Percentiles rank a stretch among this genome's conserved stretches.
phyloP scores from a whole-genome alignment of 2,888 invertebrate genomes.

The Conomelus anceps region DNA sequence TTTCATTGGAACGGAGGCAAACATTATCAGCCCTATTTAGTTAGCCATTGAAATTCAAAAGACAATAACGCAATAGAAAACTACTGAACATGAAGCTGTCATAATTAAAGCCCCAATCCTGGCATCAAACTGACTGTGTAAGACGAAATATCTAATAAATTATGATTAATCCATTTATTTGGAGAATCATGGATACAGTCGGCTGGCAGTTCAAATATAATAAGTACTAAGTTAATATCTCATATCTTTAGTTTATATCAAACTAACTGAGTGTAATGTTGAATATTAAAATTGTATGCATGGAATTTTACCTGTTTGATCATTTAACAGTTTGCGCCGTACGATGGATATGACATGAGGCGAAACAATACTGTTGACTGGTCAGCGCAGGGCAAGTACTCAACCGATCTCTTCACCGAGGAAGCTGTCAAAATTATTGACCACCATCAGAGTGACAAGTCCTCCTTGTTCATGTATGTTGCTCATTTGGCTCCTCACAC shows the following conservation, averaged over 20 bases:
- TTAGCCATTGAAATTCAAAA: too few species aligned
- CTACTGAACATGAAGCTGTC: too few species aligned
- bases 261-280: neutral
- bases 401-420: constrained; percentile 58
- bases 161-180: too few species aligned
- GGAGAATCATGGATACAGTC: too few species aligned
- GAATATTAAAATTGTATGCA: neutral
- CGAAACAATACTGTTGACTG: constrained; percentile 51
- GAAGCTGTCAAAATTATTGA: constrained; percentile 56
- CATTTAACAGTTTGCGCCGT: constrained; percentile 32
- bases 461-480: constrained; percentile 61
- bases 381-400: constrained; percentile 52
- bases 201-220: too few species aligned
- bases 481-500: constrained; percentile 63
- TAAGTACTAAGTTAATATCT: neutral
- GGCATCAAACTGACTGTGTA: too few species aligned
- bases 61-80: too few species aligned
- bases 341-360: constrained; percentile 55
- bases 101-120: too few species aligned
- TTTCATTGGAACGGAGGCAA: too few species aligned
- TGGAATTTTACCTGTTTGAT: neutral
- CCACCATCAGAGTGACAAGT: constrained; percentile 45
- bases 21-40: too few species aligned
- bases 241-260: neutral
- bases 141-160: too few species aligned